Percentiles rank a stretch among this genome's conserved stretches.
phyloP scores from a whole-genome alignment of 2,113 vertebrate genomes.

The Triplophysa tibetana region DNA sequence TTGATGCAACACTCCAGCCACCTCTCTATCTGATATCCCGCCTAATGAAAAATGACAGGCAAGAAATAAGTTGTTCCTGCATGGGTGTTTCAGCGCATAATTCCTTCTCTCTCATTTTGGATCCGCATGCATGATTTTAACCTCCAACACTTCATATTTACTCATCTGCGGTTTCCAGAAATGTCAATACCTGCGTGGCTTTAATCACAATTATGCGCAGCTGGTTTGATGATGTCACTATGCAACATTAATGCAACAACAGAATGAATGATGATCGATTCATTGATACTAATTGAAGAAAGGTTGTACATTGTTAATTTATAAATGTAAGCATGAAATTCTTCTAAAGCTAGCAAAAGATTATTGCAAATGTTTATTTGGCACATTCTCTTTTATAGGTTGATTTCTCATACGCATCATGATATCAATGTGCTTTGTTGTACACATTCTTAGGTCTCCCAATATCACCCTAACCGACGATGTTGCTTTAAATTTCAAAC shows the following conservation, averaged over 20 bases:
- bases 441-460: too few relatives aligned
- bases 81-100: neutral
- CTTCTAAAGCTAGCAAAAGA: too few relatives aligned
- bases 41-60: conserved; percentile 42
- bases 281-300: too few relatives aligned
- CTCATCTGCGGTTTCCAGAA: neutral
- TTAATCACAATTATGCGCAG: neutral
- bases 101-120: conserved; percentile 6
- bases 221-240: neutral
- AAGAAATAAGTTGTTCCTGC: conserved; percentile 21
- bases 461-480: too few relatives aligned
- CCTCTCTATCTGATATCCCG: conserved; percentile 11
- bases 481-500: too few relatives aligned
- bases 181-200: neutral
- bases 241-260: neutral
- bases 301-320: too few relatives aligned
- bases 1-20: conserved; percentile 26
- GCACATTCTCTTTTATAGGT: too few relatives aligned
- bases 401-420: too few relatives aligned
- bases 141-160: neutral
- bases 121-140: neutral
- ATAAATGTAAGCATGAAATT: too few relatives aligned
- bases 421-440: too few relatives aligned
- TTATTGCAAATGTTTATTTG: too few relatives aligned
- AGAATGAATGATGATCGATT: too few relatives aligned